A percentile compares a stretch with the other conserved stretches of the same genome.
Evolutionary conservation across 1,140 invertebrate species (phyloP).

Genomic region (Tribolium madens): DNA sequence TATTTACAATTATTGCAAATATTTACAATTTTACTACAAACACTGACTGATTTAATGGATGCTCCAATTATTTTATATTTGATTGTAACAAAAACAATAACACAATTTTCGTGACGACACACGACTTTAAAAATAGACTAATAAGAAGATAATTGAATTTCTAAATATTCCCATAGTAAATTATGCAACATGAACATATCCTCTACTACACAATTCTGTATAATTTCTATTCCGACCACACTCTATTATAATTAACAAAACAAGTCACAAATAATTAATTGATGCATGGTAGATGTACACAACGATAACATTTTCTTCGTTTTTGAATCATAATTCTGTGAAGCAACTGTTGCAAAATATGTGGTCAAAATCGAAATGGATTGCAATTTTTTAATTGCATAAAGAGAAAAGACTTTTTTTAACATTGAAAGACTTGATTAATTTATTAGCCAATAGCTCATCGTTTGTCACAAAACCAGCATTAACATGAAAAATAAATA

Average conservation of each 20-base stretch:
- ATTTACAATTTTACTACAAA: too few species aligned
- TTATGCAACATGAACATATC: neutral
- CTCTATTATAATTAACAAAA: neutral
- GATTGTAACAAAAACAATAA: too few species aligned
- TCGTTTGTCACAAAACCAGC: neutral
- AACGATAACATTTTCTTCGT: neutral
- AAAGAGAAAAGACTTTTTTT: neutral
- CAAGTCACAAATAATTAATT: neutral
- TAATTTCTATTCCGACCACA: neutral
- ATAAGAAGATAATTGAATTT: too few species aligned
- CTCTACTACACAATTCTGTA: neutral
- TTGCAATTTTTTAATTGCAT: too few species aligned
- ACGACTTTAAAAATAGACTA: too few species aligned
- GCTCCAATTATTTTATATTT: neutral
- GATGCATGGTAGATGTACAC: neutral
- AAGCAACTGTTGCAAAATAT: neutral
- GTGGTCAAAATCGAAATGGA: neutral
- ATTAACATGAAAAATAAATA: neutral
- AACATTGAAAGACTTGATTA: neutral
- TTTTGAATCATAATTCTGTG: neutral
- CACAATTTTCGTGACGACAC: too few species aligned
- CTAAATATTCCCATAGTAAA: neutral
- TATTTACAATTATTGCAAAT: neutral
- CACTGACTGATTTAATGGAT: neutral
- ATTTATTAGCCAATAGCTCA: neutral